Percentiles rank a stretch among this genome's conserved stretches.
phyloP scores from a whole-genome alignment of 1,140 invertebrate species.

The Drosophila leontia region DNA sequence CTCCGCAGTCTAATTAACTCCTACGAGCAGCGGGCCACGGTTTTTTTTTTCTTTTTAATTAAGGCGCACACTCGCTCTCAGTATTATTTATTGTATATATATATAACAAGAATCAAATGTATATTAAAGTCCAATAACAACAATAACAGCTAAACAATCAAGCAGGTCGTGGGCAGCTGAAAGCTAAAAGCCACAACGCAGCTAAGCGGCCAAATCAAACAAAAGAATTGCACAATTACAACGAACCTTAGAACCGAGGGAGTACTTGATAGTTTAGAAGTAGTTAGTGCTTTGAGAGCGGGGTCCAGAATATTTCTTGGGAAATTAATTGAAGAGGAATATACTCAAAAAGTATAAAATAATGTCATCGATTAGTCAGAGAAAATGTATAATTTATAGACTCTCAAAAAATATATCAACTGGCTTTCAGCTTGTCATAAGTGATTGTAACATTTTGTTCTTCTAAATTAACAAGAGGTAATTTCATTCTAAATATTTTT shows the following conservation, averaged over 20 bases:
- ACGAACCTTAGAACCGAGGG: slow-evolving; percentile 8
- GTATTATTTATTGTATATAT: slow-evolving; percentile 9
- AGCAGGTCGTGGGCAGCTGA: slow-evolving; percentile 58
- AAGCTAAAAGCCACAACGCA: slow-evolving; percentile 15
- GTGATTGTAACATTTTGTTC: no score
- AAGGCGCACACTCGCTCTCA: slow-evolving; percentile 54
- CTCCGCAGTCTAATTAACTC: slow-evolving; percentile 83
- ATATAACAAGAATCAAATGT: slow-evolving; percentile 64
- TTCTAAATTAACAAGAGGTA: no score
- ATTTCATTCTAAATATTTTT: no score
- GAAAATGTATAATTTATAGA: background rate
- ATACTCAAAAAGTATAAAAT: background rate
- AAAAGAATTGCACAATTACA: slow-evolving; percentile 53
- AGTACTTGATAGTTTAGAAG: slow-evolving; percentile 7
- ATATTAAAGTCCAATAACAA: slow-evolving; percentile 56
- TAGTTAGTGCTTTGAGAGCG: background rate
- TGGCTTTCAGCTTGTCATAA: no score
- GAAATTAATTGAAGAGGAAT: background rate
- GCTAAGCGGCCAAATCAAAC: slow-evolving; percentile 46
- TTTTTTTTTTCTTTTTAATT: slow-evolving; percentile 63
- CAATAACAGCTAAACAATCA: slow-evolving; percentile 68
- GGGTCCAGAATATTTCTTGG: background rate
- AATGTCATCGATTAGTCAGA: background rate
- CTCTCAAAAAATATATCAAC: no score
- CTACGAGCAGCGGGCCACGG: slow-evolving; percentile 61